These are phyloP conservation scores for Natator depressus DNA, from an alignment of 2,113 vertebrate genomes.

Conservation along the genomic window DNA sequence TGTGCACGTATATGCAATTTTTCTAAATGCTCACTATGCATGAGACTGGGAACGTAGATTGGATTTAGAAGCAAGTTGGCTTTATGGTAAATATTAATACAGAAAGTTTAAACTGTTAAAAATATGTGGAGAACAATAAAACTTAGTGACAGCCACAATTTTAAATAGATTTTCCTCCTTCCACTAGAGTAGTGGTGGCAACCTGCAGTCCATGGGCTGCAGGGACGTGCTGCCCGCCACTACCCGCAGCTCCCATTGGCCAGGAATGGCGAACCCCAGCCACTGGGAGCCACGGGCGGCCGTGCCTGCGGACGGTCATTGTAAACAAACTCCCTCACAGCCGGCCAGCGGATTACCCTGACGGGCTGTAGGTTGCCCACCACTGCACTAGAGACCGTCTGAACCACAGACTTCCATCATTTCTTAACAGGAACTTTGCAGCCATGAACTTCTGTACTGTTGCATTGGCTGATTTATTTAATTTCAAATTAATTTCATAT, in stretches of 20 bases:
- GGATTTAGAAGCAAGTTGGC: accelerated
- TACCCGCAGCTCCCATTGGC: too few relatives aligned
- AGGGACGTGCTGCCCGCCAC: too few relatives aligned
- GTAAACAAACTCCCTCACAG: too few relatives aligned
- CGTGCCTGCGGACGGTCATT: too few relatives aligned
- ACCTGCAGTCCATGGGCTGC: too few relatives aligned
- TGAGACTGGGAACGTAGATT: background rate
- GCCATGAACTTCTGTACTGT: background rate
- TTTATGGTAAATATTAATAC: background rate
- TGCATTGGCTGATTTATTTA: background rate
- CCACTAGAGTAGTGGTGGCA: background rate
- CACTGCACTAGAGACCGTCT: background rate
- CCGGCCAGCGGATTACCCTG: too few relatives aligned
- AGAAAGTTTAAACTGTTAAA: background rate
- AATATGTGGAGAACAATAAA: background rate
- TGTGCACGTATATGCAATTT: accelerated
- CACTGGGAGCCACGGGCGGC: too few relatives aligned
- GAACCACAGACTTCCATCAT: background rate
- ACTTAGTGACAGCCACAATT: background rate
- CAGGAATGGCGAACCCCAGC: too few relatives aligned
- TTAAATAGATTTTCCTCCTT: background rate
- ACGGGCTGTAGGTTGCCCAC: too few relatives aligned
- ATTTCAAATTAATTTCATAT: background rate
- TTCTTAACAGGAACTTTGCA: background rate
- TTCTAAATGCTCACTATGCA: accelerated